Evolutionary conservation across 2,888 invertebrate genomes (phyloP), one percentile per base, ranked within the genome.

Genomic region (Helicoverpa assulta): DNA sequence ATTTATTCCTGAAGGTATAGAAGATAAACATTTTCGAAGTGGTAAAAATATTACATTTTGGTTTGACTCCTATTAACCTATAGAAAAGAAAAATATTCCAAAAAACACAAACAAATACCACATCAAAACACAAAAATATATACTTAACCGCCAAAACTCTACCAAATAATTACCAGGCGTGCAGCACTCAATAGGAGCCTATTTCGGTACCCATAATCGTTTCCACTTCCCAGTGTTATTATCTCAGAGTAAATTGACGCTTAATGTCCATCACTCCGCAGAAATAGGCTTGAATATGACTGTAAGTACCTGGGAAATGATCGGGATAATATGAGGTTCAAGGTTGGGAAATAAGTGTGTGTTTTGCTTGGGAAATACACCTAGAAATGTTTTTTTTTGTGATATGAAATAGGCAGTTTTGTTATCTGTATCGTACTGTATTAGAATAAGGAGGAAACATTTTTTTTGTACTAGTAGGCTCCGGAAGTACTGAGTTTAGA

Each of bases 241-340:
- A 82, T 81, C 82, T 77, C 63, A 66, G 67, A 62, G 84, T 72
- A 84, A 83, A 82, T 84, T 83, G 84, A 84, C 73, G 82, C 78
- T 75, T 79, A 82, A 81, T 81, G 79, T 80, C 78, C 73, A 77
- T 81, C 83, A 80, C 83, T 84, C 78, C 65, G 74, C 57, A 67
- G 37, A 54, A 60, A 79, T 63, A 54, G 58, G 40, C 65, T 56
- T 26, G 12, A 79, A 66, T 67, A 73, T 67, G 58, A 37, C 18
- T 61, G 12, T 64, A 59, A 62, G 64, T 55, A 64, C 52, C 61
- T 78, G 51, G n/a, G 6, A 53, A 61, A 54, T 67, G 63, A 63
- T 78, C 66, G 33, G 50, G 21, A 53, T 43, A 26, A 26, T 72
- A 37, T 33, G 18, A 40, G 47, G n/a, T 47, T 47, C 47, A n/a